Evolutionary conservation across 2,113 vertebrate species (phyloP).

Genomic region (Cervus canadensis): DNA sequence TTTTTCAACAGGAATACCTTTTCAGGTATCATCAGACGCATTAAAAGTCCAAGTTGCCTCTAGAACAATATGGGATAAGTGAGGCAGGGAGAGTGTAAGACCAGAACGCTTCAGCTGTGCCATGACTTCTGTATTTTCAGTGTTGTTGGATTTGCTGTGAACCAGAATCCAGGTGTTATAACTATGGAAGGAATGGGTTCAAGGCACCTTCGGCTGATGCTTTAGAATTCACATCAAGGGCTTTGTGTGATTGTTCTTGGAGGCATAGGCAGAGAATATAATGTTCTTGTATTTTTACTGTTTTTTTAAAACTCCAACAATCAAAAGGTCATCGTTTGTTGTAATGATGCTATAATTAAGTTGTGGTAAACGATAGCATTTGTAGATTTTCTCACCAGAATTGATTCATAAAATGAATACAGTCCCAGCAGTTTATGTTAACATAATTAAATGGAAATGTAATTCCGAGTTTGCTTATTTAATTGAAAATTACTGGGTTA

Average conservation of each 20-base stretch:
- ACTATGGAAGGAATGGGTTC: not conserved
- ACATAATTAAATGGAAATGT: slow-evolving; percentile 78
- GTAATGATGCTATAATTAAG: slow-evolving; percentile 68
- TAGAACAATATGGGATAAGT: too few species aligned
- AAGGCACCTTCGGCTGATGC: not conserved
- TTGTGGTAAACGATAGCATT: slow-evolving; percentile 69
- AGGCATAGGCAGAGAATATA: not conserved
- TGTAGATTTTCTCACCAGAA: slow-evolving; percentile 67
- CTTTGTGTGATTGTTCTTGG: not conserved
- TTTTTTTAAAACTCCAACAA: slow-evolving; percentile 71
- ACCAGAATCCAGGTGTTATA: not conserved
- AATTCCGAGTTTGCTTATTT: slow-evolving; percentile 72
- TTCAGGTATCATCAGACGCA: not conserved
- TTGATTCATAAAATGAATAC: slow-evolving; percentile 70
- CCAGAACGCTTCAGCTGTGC: not conserved
- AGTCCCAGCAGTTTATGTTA: slow-evolving; percentile 75
- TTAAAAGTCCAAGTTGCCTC: not conserved
- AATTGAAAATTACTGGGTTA: slow-evolving; percentile 74
- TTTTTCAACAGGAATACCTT: too few species aligned
- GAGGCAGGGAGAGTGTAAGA: not conserved
- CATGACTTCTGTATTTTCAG: too few species aligned
- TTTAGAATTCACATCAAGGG: not conserved
- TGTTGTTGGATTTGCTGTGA: not conserved
- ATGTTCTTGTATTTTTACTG: slow-evolving; percentile 15
- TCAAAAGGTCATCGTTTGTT: slow-evolving; percentile 76